Evolutionary conservation across 2,797 vertebrate species (phyloP), one percentile per base, ranked within the genome.

Genomic region (Miichthys miiuy): DNA sequence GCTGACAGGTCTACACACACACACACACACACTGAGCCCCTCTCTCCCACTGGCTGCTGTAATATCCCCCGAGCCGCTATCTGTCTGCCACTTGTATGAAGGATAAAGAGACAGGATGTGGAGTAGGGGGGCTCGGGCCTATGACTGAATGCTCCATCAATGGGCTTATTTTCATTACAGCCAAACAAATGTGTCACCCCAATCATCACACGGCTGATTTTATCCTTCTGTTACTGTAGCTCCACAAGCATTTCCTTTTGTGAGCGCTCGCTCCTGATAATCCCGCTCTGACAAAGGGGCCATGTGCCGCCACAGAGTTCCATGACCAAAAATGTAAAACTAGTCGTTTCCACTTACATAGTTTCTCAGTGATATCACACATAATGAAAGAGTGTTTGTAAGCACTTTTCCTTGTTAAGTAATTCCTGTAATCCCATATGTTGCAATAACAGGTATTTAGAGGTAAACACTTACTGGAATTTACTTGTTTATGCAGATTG

Each of bases 171-270:
- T 94, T 95, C 94, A 94, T 96, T 95, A 94, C 95, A 90, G 91
- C 83, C 95, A 94, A 95, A 94, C 90, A 92, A 95, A 95, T 87
- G 94, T 92, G 94, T 95, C 94, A 91, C 94, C 94, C 94, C 95
- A 95, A 95, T 97, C 96, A 96, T 96, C 96, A 96, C 96, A 96
- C 94, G 96, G 96, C 96, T 96, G 96, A 97, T 96, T 95, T 94
- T 95, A 95, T 96, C 96, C 95, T 93, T 94, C 96, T 96, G 96
- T 96, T 96, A 94, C 93, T 97, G 96, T 96, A 96, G 89, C 91
- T 85, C 90, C 91, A 93, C 94, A 94, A 96, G 97, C 96, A 76
- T 96, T 96, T 97, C 96, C 97, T 97, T 93, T 97, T 97, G 97
- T 97, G 94, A 90, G 88, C 91, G 87, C 93, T 94, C 93, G 90